phyloP scores from a whole-genome alignment of 2,888 invertebrate genomes.

The Brachyptera risi region DNA sequence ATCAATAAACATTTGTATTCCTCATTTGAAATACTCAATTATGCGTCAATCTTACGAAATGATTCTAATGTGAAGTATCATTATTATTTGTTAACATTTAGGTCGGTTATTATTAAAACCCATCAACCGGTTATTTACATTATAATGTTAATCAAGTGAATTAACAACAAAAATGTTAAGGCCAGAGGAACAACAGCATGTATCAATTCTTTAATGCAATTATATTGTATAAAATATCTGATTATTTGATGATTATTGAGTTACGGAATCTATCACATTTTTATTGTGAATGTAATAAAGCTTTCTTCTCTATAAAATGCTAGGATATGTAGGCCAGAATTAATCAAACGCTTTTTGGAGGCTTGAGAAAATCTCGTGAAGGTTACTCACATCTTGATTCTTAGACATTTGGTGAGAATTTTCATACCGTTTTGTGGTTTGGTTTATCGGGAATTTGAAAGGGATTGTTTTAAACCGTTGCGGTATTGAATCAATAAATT shows the following conservation, averaged over 20 bases:
- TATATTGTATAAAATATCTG: not conserved
- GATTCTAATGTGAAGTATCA: not conserved
- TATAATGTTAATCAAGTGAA: not conserved
- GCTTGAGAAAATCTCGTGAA: too few species aligned
- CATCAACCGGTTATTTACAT: not conserved
- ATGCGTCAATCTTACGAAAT: not conserved
- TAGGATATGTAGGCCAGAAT: too few species aligned
- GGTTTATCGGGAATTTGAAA: too few species aligned
- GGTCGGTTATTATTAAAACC: conserved; percentile 3
- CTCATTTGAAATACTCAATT: not conserved
- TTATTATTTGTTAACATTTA: not conserved
- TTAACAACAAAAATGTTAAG: not conserved
- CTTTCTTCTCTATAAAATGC: too few species aligned
- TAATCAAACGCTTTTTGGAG: too few species aligned
- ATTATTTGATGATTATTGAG: not conserved
- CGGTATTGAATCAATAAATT: too few species aligned
- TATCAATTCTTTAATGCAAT: not conserved
- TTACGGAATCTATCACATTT: not conserved
- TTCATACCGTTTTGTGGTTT: too few species aligned
- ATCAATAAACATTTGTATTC: not conserved
- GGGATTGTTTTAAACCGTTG: too few species aligned
- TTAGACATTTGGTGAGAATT: too few species aligned
- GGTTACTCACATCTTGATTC: too few species aligned
- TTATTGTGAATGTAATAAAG: too few species aligned
- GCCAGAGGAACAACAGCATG: conserved; percentile 9